A percentile compares a stretch with the other conserved stretches of the same genome.
Evolutionary conservation across 2,888 invertebrate species (phyloP).

Genomic region (Lycia hirtaria): DNA sequence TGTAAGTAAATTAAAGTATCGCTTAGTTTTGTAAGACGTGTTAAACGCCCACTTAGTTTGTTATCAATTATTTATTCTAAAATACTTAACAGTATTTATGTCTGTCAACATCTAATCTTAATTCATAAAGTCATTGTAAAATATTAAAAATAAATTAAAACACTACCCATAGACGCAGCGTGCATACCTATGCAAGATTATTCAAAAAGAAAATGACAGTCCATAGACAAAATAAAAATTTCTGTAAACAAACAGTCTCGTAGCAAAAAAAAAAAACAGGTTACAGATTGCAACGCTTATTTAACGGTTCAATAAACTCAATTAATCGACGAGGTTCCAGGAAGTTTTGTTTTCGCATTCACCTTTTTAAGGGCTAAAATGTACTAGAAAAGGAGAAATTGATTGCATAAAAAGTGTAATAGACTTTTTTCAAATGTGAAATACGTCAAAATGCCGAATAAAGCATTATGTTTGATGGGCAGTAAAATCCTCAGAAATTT

Average conservation of each 20-base stretch:
- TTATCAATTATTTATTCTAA: neutral
- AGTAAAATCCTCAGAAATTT: neutral
- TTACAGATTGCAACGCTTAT: slow-evolving; percentile 80
- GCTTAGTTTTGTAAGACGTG: slow-evolving; percentile 5
- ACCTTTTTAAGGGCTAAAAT: slow-evolving; percentile 53
- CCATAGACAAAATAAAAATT: slow-evolving; percentile 36
- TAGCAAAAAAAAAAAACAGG: slow-evolving; percentile 60
- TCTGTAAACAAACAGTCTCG: slow-evolving; percentile 49
- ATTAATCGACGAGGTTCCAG: slow-evolving; percentile 66
- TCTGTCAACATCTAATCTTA: no score
- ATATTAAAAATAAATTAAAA: neutral
- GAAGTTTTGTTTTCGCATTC: slow-evolving; percentile 55
- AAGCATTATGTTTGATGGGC: no score
- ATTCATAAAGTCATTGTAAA: no score
- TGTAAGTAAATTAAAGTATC: neutral
- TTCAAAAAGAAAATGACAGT: slow-evolving; percentile 14
- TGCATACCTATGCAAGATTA: neutral
- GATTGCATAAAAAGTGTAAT: neutral
- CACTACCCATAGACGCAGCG: neutral
- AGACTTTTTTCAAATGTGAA: neutral
- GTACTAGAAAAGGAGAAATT: neutral
- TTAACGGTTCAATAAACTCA: slow-evolving; percentile 80
- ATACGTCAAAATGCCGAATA: neutral
- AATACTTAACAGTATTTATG: no score
- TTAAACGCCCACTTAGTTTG: neutral